Evolutionary conservation across 2,113 vertebrate species (phyloP).

Genomic region (Catagonus wagneri): DNA sequence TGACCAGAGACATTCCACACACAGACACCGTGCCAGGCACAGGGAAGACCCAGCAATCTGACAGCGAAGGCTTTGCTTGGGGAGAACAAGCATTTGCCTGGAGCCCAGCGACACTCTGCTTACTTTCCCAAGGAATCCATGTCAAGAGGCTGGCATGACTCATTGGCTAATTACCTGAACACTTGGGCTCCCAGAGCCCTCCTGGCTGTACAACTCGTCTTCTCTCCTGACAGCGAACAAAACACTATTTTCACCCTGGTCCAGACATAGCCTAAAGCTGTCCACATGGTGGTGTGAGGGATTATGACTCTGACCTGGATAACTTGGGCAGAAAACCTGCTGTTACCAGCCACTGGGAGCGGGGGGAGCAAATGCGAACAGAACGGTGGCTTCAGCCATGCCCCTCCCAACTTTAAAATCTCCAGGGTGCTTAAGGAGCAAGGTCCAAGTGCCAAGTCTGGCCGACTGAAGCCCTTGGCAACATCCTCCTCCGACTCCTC

Average conservation of each 20-base stretch:
- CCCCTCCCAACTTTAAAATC: conserved; percentile 39
- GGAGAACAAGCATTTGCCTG: not conserved
- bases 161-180: conserved; percentile 74
- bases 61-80: not conserved
- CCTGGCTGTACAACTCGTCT: conserved; percentile 65
- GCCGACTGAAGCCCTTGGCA: conserved; percentile 26
- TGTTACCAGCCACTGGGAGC: not conserved
- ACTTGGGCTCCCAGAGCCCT: conserved; percentile 56
- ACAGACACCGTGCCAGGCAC: not conserved
- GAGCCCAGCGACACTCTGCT: not conserved
- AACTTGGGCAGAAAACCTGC: conserved; percentile 60
- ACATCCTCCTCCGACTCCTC: not conserved
- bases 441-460: not conserved
- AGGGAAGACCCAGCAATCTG: not conserved
- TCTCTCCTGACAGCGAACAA: conserved; percentile 54
- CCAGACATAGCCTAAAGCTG: conserved; percentile 75
- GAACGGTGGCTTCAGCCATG: not conserved
- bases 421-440: not conserved
- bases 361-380: not conserved
- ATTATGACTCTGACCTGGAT: conserved; percentile 72
- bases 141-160: conserved; percentile 56
- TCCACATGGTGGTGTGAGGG: conserved; percentile 62
- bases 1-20: not conserved
- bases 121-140: conserved; percentile 26
- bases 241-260: conserved; percentile 63